These are phyloP conservation scores for Andrena camellia DNA, from an alignment of 2,888 invertebrate species.

Conservation along the genomic window DNA sequence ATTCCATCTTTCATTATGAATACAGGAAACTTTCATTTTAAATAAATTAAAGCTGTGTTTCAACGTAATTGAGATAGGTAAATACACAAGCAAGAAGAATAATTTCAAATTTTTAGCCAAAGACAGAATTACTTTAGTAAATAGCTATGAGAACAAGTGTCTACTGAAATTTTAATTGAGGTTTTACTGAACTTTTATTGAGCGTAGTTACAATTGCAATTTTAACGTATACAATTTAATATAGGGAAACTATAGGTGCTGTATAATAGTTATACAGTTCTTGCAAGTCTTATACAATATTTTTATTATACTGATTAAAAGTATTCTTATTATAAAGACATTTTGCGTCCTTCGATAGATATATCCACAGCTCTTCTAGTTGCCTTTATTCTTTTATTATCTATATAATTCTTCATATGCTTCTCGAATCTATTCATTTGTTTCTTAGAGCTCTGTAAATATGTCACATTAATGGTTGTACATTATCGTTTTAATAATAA, in stretches of 20 bases:
- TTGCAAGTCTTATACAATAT: constrained; percentile 3
- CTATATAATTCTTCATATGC: constrained; percentile 96
- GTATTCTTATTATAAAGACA: constrained; percentile 90
- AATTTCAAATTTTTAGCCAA: too few relatives aligned
- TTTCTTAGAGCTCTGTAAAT: constrained; percentile 90
- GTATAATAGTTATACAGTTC: constrained; percentile 18
- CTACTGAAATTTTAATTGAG: neutral
- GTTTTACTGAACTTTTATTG: constrained; percentile 50
- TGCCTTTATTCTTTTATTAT: constrained; percentile 92
- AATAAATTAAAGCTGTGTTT: too few relatives aligned
- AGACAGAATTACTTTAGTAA: neutral
- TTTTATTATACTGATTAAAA: constrained; percentile 5
- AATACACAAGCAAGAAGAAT: too few relatives aligned
- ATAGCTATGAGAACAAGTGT: neutral
- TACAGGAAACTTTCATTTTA: too few relatives aligned
- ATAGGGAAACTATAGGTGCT: neutral
- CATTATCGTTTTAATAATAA: constrained; percentile 17
- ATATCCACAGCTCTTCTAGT: constrained; percentile 95
- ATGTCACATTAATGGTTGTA: neutral
- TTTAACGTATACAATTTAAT: constrained; percentile 14
- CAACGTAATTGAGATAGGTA: too few relatives aligned
- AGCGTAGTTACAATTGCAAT: constrained; percentile 34
- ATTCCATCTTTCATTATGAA: too few relatives aligned
- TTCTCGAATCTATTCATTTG: constrained; percentile 96
- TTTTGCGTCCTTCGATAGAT: constrained; percentile 98